A percentile compares a stretch with the other conserved stretches of the same genome.
These are phyloP conservation scores for Leptestheria dahalacensis DNA, from an alignment of 1,140 invertebrate species.

Conservation along the genomic window DNA sequence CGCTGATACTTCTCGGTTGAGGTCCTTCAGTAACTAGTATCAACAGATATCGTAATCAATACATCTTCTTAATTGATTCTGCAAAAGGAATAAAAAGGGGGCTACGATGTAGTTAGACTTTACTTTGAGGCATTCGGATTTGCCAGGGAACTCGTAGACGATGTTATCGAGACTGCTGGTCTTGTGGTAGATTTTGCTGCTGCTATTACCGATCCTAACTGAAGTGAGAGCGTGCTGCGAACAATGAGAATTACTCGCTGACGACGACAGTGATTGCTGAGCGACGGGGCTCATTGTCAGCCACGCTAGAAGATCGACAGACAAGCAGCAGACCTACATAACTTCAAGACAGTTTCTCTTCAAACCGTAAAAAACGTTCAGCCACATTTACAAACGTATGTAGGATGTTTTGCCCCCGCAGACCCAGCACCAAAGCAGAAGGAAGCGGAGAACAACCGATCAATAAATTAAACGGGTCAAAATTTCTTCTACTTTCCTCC, in stretches of 20 bases:
- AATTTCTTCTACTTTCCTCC: no score
- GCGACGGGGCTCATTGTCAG: not conserved
- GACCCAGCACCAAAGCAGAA: no score
- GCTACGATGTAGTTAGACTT: no score
- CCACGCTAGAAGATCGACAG: not conserved
- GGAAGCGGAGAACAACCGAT: no score
- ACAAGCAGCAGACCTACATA: not conserved
- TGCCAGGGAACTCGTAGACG: not conserved
- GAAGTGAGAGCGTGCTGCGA: not conserved
- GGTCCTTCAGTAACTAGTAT: slow-evolving; percentile 24
- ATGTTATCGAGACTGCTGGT: not conserved
- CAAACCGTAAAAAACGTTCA: no score
- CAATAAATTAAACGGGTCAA: no score
- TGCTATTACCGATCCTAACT: not conserved
- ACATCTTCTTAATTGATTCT: no score
- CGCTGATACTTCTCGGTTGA: slow-evolving; percentile 26
- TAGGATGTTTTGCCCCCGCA: no score
- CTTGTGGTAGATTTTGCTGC: not conserved
- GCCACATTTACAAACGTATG: no score
- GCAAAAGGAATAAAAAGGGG: no score
- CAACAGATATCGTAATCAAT: no score
- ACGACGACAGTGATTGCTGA: not conserved
- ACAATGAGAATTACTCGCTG: not conserved
- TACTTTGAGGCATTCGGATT: not conserved
- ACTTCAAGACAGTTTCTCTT: no score